Evolutionary conservation across 2,113 vertebrate genomes (phyloP), one percentile per base, ranked within the genome.

Genomic region (Gasterosteus aculeatus): DNA sequence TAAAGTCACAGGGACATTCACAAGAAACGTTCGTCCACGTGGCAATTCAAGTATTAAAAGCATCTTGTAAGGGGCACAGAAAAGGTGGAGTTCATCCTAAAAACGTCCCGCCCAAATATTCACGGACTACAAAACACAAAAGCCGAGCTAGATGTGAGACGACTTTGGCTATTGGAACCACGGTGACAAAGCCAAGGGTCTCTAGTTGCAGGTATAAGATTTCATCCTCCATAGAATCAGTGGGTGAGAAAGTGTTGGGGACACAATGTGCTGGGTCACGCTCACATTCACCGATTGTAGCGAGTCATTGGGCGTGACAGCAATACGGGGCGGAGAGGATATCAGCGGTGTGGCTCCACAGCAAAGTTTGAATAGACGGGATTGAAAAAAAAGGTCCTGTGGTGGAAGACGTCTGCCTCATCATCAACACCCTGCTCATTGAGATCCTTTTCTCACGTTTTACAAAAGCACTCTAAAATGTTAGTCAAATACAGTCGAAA

Each of bases 191-290:
- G 71, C 75, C 75, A 71, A 26, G 60, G 64, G 66, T 74, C 69
- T 89, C 83, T 10, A 10, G 81, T 87, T 89, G 78, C 87, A 75
- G 77, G 88, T 86, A 74, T 89, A 75, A 47, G 26, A 44, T 93
- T 87, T 83, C 89, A 51, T 9, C 78, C 53, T 14, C 67, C 51
- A 69, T 72, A 72, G 69, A 85, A 47, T 3, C 29, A 0, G n/a
- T 1, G 64, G 84, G 60, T 87, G 89, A 86, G 85, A 89, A 87
- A 82, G 72, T 29, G 63, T 3, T 0, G 8, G 65, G 44, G 38
- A 70, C 57, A 87, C 83, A 89, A 93, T 42, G 72, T 3, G 2
- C 53, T 0, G 58, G 81, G 78, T 90, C 82, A 83, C 51, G 49
- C 71, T 72, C 26, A 0, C 83, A 49, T 53, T 61, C 62, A n/a